Evolutionary conservation across 2,113 vertebrate species (phyloP).

Genomic region (Gymnogyps californianus): DNA sequence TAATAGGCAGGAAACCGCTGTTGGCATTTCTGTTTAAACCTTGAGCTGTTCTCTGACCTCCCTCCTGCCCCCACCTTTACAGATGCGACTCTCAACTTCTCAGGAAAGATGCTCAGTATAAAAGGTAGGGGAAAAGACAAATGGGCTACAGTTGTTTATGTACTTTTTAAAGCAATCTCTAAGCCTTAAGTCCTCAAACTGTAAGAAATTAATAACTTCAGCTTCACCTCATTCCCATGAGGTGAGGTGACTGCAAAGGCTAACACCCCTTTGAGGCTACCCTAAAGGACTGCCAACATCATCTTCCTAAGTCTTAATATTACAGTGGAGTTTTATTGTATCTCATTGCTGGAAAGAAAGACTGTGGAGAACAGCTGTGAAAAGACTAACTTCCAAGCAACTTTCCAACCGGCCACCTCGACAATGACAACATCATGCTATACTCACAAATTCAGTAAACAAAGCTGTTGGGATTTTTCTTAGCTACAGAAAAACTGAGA

Average conservation of each 20-base stretch:
- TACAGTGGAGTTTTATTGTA: not conserved
- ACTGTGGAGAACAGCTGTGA: not conserved
- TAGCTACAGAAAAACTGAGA: not conserved
- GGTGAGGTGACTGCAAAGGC: not conserved
- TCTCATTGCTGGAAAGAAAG: not conserved
- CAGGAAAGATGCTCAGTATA: not conserved
- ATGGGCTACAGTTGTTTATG: accelerated
- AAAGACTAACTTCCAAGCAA: not conserved
- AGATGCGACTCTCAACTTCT: not conserved
- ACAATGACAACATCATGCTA: not conserved
- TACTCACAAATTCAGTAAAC: not conserved
- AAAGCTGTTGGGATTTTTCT: not conserved
- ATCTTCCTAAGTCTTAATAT: not conserved
- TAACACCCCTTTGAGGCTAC: not conserved
- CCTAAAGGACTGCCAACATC: not conserved
- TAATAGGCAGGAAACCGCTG: constrained; percentile 28
- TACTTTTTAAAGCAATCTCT: not conserved
- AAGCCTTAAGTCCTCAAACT: not conserved
- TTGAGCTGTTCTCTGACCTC: not conserved
- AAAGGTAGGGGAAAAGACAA: not conserved
- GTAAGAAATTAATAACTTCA: not conserved
- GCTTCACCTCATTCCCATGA: not conserved
- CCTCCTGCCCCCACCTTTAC: not conserved
- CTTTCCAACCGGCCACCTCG: not conserved
- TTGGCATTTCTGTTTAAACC: not conserved